These are phyloP conservation scores for Aplochiton taeniatus DNA, from an alignment of 2,797 vertebrate genomes.

Conservation along the genomic window DNA sequence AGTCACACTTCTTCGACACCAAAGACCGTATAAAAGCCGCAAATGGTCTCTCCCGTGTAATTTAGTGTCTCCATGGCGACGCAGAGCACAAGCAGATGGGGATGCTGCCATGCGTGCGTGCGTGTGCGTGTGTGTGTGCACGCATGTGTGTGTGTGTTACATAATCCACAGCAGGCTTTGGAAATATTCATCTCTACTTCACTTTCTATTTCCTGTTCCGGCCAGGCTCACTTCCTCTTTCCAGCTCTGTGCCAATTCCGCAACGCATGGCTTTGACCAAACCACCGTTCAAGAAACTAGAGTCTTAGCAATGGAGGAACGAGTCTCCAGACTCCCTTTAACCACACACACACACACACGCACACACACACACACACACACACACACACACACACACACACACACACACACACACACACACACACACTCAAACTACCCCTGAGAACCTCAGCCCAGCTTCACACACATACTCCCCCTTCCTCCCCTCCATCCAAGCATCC, in stretches of 20 bases:
- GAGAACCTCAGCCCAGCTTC: neutral
- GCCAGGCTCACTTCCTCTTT: slow-evolving; percentile 43
- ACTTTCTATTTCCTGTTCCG: slow-evolving; percentile 42
- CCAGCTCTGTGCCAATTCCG: slow-evolving; percentile 25
- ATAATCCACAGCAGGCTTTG: slow-evolving; percentile 25
- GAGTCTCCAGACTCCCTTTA: neutral
- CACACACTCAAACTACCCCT: neutral
- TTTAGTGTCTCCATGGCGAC: slow-evolving; percentile 60
- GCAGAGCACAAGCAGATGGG: slow-evolving; percentile 67
- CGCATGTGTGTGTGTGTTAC: slow-evolving; percentile 33
- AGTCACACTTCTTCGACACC: slow-evolving; percentile 66
- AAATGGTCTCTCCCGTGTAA: slow-evolving; percentile 68
- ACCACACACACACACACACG: slow-evolving; percentile 13
- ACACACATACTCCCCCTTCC: slow-evolving; percentile 7
- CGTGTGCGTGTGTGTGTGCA: slow-evolving; percentile 17
- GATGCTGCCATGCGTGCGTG: slow-evolving; percentile 44
- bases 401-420: neutral
- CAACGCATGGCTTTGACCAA: slow-evolving; percentile 27
- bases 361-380: no score
- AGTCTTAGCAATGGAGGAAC: slow-evolving; percentile 27
- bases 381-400: no score
- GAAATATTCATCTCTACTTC: neutral
- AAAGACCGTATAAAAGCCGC: slow-evolving; percentile 65
- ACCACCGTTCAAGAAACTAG: slow-evolving; percentile 30
- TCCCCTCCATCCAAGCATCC: neutral